These are phyloP conservation scores for Fistularia tabacaria DNA, from an alignment of 2,797 vertebrate species.

Conservation along the genomic window DNA sequence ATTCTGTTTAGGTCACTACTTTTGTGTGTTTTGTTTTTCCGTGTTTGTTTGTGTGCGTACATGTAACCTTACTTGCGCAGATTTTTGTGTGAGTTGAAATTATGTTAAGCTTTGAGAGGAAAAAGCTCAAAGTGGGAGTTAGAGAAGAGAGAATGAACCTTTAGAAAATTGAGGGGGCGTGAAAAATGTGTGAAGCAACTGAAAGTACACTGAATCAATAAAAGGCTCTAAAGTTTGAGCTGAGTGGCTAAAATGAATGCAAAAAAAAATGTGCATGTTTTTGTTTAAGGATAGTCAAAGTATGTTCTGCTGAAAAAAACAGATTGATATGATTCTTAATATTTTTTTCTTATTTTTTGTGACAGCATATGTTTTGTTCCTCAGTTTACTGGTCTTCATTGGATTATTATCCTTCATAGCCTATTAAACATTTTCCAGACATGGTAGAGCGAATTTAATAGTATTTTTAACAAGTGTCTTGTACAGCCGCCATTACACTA, in stretches of 20 bases:
- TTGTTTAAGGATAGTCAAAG: neutral
- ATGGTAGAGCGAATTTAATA: slow-evolving; percentile 60
- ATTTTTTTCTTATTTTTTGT: slow-evolving; percentile 42
- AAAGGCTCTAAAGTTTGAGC: slow-evolving; percentile 35
- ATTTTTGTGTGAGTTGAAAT: slow-evolving; percentile 11
- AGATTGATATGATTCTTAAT: neutral
- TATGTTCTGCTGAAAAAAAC: slow-evolving; percentile 8
- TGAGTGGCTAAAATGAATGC: slow-evolving; percentile 28
- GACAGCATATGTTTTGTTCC: slow-evolving; percentile 64
- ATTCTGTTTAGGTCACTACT: slow-evolving; percentile 25
- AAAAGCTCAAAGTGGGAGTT: slow-evolving; percentile 31
- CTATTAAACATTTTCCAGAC: slow-evolving; percentile 71
- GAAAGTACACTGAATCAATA: slow-evolving; percentile 51
- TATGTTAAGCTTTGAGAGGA: slow-evolving; percentile 7
- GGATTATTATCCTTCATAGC: slow-evolving; percentile 69
- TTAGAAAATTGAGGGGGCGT: slow-evolving; percentile 47
- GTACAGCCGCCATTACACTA: slow-evolving; percentile 58
- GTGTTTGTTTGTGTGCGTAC: neutral
- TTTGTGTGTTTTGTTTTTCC: neutral
- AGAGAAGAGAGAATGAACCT: slow-evolving; percentile 45
- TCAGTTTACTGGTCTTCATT: slow-evolving; percentile 69
- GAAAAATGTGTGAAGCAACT: slow-evolving; percentile 44
- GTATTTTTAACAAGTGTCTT: slow-evolving; percentile 59
- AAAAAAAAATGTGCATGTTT: neutral
- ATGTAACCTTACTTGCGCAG: neutral